A percentile compares a stretch with the other conserved stretches of the same genome.
Conservation (phyloP, 2,888 invertebrate species). For the Agrotis ipsilon region DNA sequence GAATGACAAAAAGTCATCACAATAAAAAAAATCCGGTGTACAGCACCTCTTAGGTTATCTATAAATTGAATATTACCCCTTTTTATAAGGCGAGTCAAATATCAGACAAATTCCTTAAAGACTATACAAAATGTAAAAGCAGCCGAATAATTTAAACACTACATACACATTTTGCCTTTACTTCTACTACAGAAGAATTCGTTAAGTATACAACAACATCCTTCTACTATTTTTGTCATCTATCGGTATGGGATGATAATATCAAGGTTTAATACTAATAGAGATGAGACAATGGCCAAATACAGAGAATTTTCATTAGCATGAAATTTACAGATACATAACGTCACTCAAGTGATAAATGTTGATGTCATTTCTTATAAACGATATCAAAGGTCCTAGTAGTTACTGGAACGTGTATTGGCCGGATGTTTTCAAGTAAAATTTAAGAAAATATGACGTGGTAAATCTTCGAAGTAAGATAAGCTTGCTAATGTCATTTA, state of each 20-base stretch:
- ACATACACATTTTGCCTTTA: background rate
- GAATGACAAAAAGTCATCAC: too few species aligned
- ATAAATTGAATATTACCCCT: too few species aligned
- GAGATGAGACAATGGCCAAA: slow-evolving; percentile 57
- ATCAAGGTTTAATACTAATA: slow-evolving; percentile 53
- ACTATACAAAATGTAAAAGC: background rate
- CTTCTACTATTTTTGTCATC: slow-evolving; percentile 48
- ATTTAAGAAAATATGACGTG: background rate
- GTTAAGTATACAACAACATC: slow-evolving; percentile 36
- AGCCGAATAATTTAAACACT: background rate
- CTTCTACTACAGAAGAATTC: slow-evolving; percentile 15
- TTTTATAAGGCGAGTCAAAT: too few species aligned
- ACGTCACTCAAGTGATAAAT: slow-evolving; percentile 75
- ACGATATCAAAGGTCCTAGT: slow-evolving; percentile 63
- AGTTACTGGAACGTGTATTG: background rate
- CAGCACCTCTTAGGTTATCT: too few species aligned
- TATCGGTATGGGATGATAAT: slow-evolving; percentile 28
- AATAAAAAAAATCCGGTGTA: too few species aligned
- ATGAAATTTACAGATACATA: slow-evolving; percentile 64
- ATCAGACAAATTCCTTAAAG: too few species aligned
- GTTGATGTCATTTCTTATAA: slow-evolving; percentile 80
- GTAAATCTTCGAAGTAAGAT: slow-evolving; percentile 10
- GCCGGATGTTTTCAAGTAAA: slow-evolving; percentile 17
- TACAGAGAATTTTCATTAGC: slow-evolving; percentile 74
- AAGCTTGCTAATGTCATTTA: background rate